Conservation (phyloP, 2,888 invertebrate genomes). For the Mantis religiosa region DNA sequence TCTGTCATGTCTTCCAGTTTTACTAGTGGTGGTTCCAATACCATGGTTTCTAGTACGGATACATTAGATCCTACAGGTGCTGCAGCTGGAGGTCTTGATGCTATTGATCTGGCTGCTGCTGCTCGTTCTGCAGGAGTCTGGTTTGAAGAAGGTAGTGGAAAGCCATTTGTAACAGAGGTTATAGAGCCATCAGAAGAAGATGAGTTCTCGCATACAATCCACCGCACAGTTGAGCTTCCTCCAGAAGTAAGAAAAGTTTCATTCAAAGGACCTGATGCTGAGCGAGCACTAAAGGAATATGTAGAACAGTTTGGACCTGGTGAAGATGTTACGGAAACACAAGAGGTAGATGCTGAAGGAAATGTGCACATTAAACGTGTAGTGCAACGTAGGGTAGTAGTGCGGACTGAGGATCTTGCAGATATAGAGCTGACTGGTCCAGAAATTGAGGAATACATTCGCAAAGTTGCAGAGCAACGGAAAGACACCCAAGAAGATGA, state of each 20-base stretch:
- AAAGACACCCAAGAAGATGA: constrained; percentile 23
- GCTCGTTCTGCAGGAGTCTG: constrained; percentile 46
- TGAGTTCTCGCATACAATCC: constrained; percentile 47
- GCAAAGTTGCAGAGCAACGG: constrained; percentile 18
- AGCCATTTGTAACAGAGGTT: constrained; percentile 49
- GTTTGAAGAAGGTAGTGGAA: constrained; percentile 45
- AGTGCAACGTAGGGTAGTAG: constrained; percentile 48
- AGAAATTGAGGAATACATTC: constrained; percentile 28
- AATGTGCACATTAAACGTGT: constrained; percentile 52
- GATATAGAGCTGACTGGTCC: constrained; percentile 23
- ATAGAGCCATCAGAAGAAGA: constrained; percentile 47
- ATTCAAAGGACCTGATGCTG: constrained; percentile 51
- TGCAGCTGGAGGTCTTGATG: constrained; percentile 50
- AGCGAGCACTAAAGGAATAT: constrained; percentile 49
- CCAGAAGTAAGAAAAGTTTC: constrained; percentile 51
- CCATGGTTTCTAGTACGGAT: constrained; percentile 75
- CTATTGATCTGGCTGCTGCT: constrained; percentile 41
- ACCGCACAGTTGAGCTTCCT: constrained; percentile 49
- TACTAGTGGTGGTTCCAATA: constrained; percentile 78
- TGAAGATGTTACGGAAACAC: constrained; percentile 50
- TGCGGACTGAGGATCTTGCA: constrained; percentile 39
- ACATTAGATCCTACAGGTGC: constrained; percentile 59
- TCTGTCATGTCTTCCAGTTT: constrained; percentile 83
- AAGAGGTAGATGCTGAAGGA: constrained; percentile 51
- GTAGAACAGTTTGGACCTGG: constrained; percentile 51